Percentiles rank a stretch among this genome's conserved stretches.
phyloP scores from a whole-genome alignment of 2,113 vertebrate genomes.

The Vanacampus margaritifer region DNA sequence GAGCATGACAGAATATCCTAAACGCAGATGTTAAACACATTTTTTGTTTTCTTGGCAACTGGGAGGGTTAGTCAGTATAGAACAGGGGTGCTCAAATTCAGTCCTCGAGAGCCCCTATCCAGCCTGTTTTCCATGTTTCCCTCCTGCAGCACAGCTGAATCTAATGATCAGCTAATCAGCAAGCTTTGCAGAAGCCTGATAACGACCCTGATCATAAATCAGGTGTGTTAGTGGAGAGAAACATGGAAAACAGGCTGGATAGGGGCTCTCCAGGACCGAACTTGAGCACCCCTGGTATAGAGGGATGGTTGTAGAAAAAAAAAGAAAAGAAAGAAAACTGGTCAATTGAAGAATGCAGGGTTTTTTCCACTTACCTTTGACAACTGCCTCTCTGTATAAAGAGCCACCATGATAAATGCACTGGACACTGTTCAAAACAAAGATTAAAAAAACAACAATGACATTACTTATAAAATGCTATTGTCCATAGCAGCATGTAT shows the following conservation, averaged over 20 bases:
- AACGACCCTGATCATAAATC: no score
- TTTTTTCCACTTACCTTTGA: constrained; percentile 74
- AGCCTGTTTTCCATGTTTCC: no score
- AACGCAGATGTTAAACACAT: constrained; percentile 51
- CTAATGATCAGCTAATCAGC: no score
- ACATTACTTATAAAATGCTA: not conserved
- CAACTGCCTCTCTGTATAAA: constrained; percentile 81
- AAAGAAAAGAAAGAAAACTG: no score
- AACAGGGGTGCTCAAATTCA: no score
- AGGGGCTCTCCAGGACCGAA: no score
- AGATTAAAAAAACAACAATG: not conserved
- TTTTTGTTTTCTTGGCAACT: constrained; percentile 22
- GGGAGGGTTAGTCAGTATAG: constrained; percentile 29
- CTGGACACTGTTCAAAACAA: constrained; percentile 73
- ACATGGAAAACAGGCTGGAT: no score
- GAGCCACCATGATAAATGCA: constrained; percentile 74
- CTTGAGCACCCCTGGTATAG: no score
- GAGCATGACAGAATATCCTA: constrained; percentile 29
- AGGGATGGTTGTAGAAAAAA: constrained; percentile 20
- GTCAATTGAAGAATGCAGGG: not conserved
- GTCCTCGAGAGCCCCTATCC: no score
- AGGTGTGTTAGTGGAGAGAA: no score
- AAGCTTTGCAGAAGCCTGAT: no score
- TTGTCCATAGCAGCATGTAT: not conserved
- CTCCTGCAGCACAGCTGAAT: no score